Evolutionary conservation across 1,140 invertebrate species (phyloP).

Genomic region (Euwallacea fornicatus): DNA sequence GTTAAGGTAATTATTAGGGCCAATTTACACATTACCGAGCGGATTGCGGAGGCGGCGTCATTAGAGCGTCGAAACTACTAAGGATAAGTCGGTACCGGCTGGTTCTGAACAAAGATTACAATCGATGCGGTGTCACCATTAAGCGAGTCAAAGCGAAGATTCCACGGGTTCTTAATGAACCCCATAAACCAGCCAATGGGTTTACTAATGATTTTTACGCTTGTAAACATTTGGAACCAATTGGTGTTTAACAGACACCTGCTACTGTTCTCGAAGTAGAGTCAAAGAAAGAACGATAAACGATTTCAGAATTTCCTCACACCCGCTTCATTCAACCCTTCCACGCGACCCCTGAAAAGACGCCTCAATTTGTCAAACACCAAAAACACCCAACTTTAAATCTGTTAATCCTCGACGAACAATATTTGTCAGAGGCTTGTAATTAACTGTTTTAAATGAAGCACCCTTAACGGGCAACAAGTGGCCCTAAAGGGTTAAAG

Average conservation of each 20-base stretch:
- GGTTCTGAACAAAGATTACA: no score
- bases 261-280: not conserved
- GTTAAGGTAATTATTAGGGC: conserved; percentile 50
- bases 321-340: conserved; percentile 12
- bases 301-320: not conserved
- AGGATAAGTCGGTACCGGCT: no score
- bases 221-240: not conserved
- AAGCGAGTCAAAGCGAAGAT: no score
- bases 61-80: not conserved
- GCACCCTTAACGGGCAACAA: conserved; percentile 11
- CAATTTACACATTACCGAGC: conserved; percentile 15
- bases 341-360: not conserved
- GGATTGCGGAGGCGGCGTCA: conserved; percentile 12
- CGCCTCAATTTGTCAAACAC: conserved; percentile 21
- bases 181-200: not conserved
- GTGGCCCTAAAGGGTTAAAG: conserved; percentile 18
- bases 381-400: conserved; percentile 15
- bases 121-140: no score
- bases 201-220: not conserved
- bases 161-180: not conserved
- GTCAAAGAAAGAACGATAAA: not conserved
- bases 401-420: conserved; percentile 20
- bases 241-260: not conserved
- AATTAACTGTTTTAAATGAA: conserved; percentile 24
- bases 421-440: conserved; percentile 22